A percentile compares a stretch with the other conserved stretches of the same genome.
phyloP scores from a whole-genome alignment of 1,140 invertebrate species.

The Brachystomella parvula region DNA sequence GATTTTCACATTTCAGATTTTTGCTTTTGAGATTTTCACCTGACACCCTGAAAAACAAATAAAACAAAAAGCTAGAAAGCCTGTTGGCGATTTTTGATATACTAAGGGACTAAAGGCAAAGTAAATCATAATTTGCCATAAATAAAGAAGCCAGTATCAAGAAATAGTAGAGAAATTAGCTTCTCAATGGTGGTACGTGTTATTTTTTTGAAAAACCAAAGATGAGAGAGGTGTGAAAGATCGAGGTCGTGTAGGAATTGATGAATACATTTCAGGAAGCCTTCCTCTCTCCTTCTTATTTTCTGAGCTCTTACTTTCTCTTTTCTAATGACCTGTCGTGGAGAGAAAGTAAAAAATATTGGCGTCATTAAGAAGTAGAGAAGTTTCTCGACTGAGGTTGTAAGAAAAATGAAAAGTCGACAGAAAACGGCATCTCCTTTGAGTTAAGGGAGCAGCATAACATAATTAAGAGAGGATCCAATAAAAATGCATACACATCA shows the following conservation, averaged over 20 bases:
- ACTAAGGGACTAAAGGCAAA: too few relatives aligned
- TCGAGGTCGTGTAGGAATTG: constrained; percentile 26
- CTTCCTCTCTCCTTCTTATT: constrained; percentile 2
- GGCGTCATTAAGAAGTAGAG: constrained; percentile 40
- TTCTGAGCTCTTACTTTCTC: constrained; percentile 18
- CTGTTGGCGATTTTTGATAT: too few relatives aligned
- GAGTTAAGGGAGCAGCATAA: constrained; percentile 20
- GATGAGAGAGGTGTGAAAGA: constrained; percentile 25
- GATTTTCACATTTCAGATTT: too few relatives aligned
- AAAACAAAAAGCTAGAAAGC: too few relatives aligned
- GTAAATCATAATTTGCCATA: too few relatives aligned
- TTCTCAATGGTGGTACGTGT: too few relatives aligned
- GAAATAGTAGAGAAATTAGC: too few relatives aligned
- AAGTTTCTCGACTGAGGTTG: constrained; percentile 25
- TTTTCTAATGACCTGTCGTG: constrained; percentile 40
- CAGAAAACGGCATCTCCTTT: constrained; percentile 35
- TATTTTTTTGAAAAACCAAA: too few relatives aligned
- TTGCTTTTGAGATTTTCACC: too few relatives aligned
- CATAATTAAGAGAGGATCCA: constrained; percentile 38
- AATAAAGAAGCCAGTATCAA: too few relatives aligned
- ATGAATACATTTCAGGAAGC: constrained; percentile 32
- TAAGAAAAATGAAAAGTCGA: constrained; percentile 41
- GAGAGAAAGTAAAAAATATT: constrained; percentile 37
- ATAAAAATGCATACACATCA: constrained; percentile 41
- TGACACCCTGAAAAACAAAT: too few relatives aligned